phyloP scores from a whole-genome alignment of 1,140 invertebrate genomes.

The Drosophila sulfurigaster region DNA sequence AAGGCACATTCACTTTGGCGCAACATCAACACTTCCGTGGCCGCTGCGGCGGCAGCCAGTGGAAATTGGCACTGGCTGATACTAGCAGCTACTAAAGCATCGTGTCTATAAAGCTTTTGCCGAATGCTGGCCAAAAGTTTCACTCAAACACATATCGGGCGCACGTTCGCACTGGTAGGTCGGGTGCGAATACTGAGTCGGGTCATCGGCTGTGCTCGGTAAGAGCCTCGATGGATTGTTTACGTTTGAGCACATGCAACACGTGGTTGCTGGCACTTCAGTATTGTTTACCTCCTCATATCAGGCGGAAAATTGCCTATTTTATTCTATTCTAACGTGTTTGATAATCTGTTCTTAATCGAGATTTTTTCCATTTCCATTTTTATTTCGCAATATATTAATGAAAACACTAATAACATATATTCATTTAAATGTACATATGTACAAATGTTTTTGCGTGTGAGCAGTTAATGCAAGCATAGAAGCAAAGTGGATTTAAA shows the following conservation, averaged over 20 bases:
- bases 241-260: conserved; percentile 64
- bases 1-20: conserved; percentile 48
- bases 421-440: too few relatives aligned
- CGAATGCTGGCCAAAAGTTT: conserved; percentile 54
- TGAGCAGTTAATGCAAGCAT: too few relatives aligned
- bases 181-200: conserved; percentile 7
- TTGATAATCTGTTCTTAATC: neutral
- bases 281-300: conserved; percentile 18
- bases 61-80: conserved; percentile 36
- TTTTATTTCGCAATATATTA: too few relatives aligned
- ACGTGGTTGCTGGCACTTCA: conserved; percentile 47
- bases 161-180: conserved; percentile 32
- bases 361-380: too few relatives aligned
- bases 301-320: conserved; percentile 1
- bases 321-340: neutral
- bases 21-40: conserved; percentile 58
- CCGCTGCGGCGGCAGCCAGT: conserved; percentile 43
- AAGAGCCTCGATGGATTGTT: conserved; percentile 57
- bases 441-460: too few relatives aligned
- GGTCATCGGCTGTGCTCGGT: conserved; percentile 46
- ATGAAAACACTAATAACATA: too few relatives aligned
- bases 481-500: too few relatives aligned
- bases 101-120: conserved; percentile 56
- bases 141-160: conserved; percentile 62
- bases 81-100: conserved; percentile 8